These are phyloP conservation scores for Crenuchus spilurus DNA, from an alignment of 2,797 vertebrate genomes.

Conservation along the genomic window DNA sequence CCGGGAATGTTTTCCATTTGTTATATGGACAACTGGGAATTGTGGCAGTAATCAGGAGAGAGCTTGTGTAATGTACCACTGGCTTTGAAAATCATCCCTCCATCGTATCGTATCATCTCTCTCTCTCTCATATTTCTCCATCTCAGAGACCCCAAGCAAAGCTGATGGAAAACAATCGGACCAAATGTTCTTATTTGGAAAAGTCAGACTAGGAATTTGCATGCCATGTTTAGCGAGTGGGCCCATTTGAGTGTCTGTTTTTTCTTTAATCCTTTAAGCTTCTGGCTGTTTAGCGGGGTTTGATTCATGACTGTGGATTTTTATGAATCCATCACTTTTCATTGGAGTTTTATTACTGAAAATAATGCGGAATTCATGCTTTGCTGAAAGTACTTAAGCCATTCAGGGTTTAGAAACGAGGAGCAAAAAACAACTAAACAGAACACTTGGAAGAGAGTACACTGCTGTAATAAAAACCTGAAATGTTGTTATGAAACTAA, in stretches of 20 bases:
- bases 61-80: no score
- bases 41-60: no score
- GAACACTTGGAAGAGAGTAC: background rate
- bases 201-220: background rate
- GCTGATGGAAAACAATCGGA: background rate
- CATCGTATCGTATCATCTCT: no score
- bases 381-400: background rate
- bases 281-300: background rate
- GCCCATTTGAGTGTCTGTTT: background rate
- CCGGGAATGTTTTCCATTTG: no score
- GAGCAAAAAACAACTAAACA: background rate
- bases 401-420: background rate
- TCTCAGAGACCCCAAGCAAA: background rate
- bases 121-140: background rate
- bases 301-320: background rate
- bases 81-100: no score
- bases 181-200: background rate
- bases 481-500: background rate
- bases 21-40: no score
- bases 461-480: background rate
- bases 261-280: background rate
- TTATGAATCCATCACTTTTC: background rate
- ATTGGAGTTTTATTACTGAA: background rate
- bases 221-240: background rate
- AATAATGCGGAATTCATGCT: background rate